Conservation (phyloP, 2,888 invertebrate species). For the Calephelis perditalis region DNA sequence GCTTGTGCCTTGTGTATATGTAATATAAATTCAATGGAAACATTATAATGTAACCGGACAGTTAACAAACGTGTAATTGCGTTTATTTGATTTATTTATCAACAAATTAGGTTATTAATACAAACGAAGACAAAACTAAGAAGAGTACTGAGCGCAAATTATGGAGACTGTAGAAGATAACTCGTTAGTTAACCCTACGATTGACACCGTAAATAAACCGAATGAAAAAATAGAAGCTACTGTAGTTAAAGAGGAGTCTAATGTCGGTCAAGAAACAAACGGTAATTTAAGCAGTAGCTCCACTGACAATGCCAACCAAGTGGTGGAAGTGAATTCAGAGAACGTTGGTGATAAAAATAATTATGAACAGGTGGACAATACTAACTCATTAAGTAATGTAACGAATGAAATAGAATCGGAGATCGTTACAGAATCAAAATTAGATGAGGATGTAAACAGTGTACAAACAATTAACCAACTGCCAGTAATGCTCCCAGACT, state of each 20-base stretch:
- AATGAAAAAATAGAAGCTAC: conserved; percentile 35
- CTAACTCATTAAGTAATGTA: not conserved
- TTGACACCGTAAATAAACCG: conserved; percentile 41
- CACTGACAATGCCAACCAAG: conserved; percentile 20
- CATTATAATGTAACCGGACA: conserved; percentile 27
- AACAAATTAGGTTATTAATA: conserved; percentile 44
- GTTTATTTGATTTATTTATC: conserved; percentile 44
- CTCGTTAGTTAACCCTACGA: conserved; percentile 35
- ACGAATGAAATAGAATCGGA: too few species aligned
- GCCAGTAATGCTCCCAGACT: not conserved
- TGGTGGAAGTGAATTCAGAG: conserved; percentile 15
- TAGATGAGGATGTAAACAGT: not conserved
- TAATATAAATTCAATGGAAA: conserved; percentile 12
- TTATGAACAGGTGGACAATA: not conserved
- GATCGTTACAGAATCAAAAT: not conserved
- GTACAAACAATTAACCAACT: not conserved
- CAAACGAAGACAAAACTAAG: conserved; percentile 28
- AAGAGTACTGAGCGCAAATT: conserved; percentile 23
- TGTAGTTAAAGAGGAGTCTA: conserved; percentile 37
- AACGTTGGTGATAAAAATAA: conserved; percentile 8
- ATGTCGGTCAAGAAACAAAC: conserved; percentile 59
- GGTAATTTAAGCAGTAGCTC: conserved; percentile 38
- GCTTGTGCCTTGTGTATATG: conserved; percentile 15
- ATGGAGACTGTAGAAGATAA: conserved; percentile 48
- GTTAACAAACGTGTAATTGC: conserved; percentile 27